Conservation (phyloP, 2,888 invertebrate genomes). For the Ctena decussata region DNA sequence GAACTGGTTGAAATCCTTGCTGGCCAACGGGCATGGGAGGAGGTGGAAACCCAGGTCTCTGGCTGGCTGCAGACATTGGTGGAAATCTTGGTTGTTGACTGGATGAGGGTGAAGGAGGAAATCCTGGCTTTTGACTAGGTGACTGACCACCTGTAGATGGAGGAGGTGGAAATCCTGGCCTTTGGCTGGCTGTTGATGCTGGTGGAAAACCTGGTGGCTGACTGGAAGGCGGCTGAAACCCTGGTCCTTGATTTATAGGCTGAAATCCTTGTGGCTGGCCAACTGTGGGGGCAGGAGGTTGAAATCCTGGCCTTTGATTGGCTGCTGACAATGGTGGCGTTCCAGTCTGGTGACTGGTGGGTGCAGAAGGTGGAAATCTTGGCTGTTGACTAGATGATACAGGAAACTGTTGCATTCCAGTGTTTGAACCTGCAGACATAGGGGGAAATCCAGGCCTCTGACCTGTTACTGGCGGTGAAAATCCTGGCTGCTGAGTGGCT, state of each 20-base stretch:
- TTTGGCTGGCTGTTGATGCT: conserved; percentile 24
- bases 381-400: conserved; percentile 30
- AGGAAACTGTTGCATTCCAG: conserved; percentile 18
- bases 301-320: conserved; percentile 38
- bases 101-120: conserved; percentile 16
- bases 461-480: conserved; percentile 19
- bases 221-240: conserved; percentile 37
- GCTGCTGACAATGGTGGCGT: conserved; percentile 27
- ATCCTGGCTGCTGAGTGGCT: conserved; percentile 36
- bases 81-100: conserved; percentile 17
- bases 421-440: conserved; percentile 21
- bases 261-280: conserved; percentile 41
- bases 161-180: conserved; percentile 15
- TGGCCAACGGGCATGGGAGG: conserved; percentile 17
- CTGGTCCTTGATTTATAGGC: conserved; percentile 34
- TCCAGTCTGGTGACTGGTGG: conserved; percentile 34
- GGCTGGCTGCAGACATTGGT: conserved; percentile 24
- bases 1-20: conserved; percentile 35
- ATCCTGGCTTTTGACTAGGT: conserved; percentile 34
- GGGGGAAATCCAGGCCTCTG: conserved; percentile 47
- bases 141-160: conserved; percentile 7
- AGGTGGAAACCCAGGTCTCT: conserved; percentile 42
- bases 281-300: conserved; percentile 19
- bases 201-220: conserved; percentile 51
- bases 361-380: conserved; percentile 32